Evolutionary conservation across 2,113 vertebrate species (phyloP).

Genomic region (Aythya baeri): DNA sequence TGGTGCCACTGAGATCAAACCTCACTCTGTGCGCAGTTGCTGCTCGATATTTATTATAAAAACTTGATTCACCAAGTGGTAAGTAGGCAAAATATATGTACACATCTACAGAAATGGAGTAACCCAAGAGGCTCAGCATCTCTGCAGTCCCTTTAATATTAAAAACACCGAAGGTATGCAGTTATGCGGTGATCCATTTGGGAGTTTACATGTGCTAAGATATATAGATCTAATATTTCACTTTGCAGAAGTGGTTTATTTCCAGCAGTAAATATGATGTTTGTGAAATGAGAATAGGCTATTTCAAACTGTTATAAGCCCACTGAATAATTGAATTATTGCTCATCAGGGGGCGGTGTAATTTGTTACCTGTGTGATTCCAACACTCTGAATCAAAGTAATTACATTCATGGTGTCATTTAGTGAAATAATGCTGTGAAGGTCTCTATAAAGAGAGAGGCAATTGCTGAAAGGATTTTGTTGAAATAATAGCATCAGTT

Average conservation of each 20-base stretch:
- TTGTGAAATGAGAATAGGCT: slow-evolving; percentile 63
- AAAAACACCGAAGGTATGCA: slow-evolving; percentile 1
- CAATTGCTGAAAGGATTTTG: slow-evolving; percentile 38
- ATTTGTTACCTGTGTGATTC: slow-evolving; percentile 68
- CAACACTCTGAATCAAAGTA: slow-evolving; percentile 70
- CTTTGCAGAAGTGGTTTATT: slow-evolving; percentile 46
- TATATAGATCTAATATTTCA: slow-evolving; percentile 53
- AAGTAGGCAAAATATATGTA: not conserved
- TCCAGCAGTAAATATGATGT: slow-evolving; percentile 54
- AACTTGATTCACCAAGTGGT: not conserved
- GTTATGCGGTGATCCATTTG: not conserved
- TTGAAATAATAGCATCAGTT: slow-evolving; percentile 54
- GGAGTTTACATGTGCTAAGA: not conserved
- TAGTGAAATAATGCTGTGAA: slow-evolving; percentile 44
- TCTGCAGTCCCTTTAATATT: slow-evolving; percentile 16
- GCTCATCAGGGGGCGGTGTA: slow-evolving; percentile 47
- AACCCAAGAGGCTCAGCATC: not conserved
- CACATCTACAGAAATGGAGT: not conserved
- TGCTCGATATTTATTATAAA: not conserved
- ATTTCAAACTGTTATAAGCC: slow-evolving; percentile 61
- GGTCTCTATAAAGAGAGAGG: slow-evolving; percentile 37
- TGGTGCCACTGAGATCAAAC: not conserved
- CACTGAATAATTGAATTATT: slow-evolving; percentile 74
- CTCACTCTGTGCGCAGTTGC: not conserved
- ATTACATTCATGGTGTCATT: slow-evolving; percentile 55